phyloP scores from a whole-genome alignment of 1,140 invertebrate genomes.

The Patella vulgata region DNA sequence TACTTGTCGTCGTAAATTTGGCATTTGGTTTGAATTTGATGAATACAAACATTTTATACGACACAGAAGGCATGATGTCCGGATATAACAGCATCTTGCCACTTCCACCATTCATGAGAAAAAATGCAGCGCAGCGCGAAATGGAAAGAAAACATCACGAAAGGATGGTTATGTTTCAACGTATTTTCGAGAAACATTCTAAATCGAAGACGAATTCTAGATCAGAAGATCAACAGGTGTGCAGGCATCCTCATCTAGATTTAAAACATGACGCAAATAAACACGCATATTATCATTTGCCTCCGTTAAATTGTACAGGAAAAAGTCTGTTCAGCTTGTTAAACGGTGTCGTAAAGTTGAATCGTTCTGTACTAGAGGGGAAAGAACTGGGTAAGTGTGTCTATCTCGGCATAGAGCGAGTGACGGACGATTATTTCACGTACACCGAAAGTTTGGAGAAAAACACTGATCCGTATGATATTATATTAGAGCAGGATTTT shows the following conservation, averaged over 20 bases:
- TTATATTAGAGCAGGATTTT: slow-evolving; percentile 45
- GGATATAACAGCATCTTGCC: too few species aligned
- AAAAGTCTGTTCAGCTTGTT: slow-evolving; percentile 42
- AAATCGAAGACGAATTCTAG: neutral
- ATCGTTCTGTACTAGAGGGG: slow-evolving; percentile 28
- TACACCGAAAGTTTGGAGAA: slow-evolving; percentile 35
- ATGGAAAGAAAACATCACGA: slow-evolving; percentile 3
- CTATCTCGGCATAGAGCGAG: slow-evolving; percentile 38
- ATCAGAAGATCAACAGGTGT: slow-evolving; percentile 7
- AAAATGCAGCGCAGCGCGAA: too few species aligned
- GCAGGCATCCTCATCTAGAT: slow-evolving; percentile 37
- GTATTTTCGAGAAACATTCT: slow-evolving; percentile 15
- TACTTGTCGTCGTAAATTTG: too few species aligned
- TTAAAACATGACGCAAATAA: slow-evolving; percentile 43
- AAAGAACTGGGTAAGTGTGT: slow-evolving; percentile 31
- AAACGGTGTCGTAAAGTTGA: slow-evolving; percentile 30
- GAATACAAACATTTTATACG: too few species aligned
- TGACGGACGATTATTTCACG: slow-evolving; percentile 34
- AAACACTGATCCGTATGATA: slow-evolving; percentile 33
- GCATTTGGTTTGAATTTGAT: too few species aligned
- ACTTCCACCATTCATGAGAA: too few species aligned
- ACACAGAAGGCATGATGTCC: too few species aligned
- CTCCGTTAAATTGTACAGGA: slow-evolving; percentile 34
- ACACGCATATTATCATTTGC: slow-evolving; percentile 42
- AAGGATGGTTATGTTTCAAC: slow-evolving; percentile 11